Base-by-base conservation (phyloP, 1,140 invertebrate species). In the Anthonomus grandis region DNA sequence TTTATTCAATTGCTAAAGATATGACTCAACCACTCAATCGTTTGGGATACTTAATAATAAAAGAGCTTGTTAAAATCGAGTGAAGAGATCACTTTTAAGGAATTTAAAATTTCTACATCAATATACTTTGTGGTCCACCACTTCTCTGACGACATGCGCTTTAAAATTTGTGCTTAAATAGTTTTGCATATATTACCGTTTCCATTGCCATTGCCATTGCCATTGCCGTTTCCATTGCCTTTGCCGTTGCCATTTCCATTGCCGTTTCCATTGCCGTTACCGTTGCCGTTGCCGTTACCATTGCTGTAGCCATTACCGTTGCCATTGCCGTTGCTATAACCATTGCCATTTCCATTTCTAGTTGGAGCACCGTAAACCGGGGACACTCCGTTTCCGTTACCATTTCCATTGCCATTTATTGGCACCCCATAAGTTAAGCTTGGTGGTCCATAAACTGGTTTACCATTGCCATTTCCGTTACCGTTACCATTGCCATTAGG, bases 201-300 rank as follows among this genome's bases (percentile, higher is more conserved):
- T 9, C 44, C 41, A 48, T 50, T 60, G 8, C 50, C 57, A 38
- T 51, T 50, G 9, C 48, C 48, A 46, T 59, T 54, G 19, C 51
- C 58, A 44, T 64, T 56, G 24, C 68, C 62, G 42, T 65, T 61
- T 15, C 70, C 71, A 45, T 67, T 64, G 0, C 70, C 70, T 44
- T 47, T 53, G 13, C 19, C 48, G 24, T 51, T 12, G 10, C 55
- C 52, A 23, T 71, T 71, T 58, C 72, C 69, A 58, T 63, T 64
- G 15, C 69, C 68, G 36, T 73, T 73, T 58, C 72, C 69, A 59
- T 64, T 48, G 62, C 63, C 13, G 71, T 62, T 44, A 21, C 60
- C 56, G 42, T 64, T 62, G 10, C 42, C 24, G 17, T 55, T 44
- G 12, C 15, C 18, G 17, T 42, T 52, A 25, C 10, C 47, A 27